A percentile compares a stretch with the other conserved stretches of the same genome.
Conservation (phyloP, 2,113 vertebrate genomes). For the Pachypanchax playfairii region DNA sequence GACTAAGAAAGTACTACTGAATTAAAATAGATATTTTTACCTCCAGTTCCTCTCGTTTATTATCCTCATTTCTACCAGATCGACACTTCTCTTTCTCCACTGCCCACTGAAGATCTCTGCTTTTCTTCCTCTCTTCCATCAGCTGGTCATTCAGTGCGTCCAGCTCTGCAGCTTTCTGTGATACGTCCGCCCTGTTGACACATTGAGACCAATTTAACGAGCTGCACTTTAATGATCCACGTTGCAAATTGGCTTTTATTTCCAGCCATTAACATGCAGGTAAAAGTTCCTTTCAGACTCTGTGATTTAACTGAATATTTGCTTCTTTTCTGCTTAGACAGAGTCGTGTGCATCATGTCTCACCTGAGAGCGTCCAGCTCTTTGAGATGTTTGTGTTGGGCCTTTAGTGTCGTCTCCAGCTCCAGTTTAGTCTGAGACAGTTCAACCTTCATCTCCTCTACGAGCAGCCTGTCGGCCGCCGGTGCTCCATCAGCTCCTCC, state of each 20-base stretch:
- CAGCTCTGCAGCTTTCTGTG: slow-evolving; percentile 86
- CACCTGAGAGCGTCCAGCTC: slow-evolving; percentile 92
- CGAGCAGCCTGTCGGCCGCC: slow-evolving; percentile 76
- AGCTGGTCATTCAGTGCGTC: slow-evolving; percentile 85
- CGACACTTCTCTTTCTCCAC: slow-evolving; percentile 89
- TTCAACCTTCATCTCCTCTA: slow-evolving; percentile 85
- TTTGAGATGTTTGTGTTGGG: slow-evolving; percentile 90
- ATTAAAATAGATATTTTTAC: slow-evolving; percentile 65
- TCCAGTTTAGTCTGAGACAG: slow-evolving; percentile 90
- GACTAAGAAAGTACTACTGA: too few relatives aligned
- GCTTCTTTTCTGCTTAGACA: too few relatives aligned
- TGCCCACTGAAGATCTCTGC: slow-evolving; percentile 89
- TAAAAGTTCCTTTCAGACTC: too few relatives aligned
- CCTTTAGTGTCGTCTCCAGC: slow-evolving; percentile 87
- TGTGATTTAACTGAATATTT: too few relatives aligned
- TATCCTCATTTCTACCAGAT: slow-evolving; percentile 80
- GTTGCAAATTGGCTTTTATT: not conserved
- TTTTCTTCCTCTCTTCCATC: slow-evolving; percentile 84
- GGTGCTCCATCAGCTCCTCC: slow-evolving; percentile 61
- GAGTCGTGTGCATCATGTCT: slow-evolving; percentile 7
- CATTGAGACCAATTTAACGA: not conserved
- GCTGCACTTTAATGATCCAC: not conserved
- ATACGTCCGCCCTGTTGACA: slow-evolving; percentile 83
- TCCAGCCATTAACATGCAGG: too few relatives aligned
- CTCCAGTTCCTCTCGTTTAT: slow-evolving; percentile 88